These are phyloP conservation scores for Galerucella pusilla DNA, from an alignment of 2,888 invertebrate species.

Conservation along the genomic window DNA sequence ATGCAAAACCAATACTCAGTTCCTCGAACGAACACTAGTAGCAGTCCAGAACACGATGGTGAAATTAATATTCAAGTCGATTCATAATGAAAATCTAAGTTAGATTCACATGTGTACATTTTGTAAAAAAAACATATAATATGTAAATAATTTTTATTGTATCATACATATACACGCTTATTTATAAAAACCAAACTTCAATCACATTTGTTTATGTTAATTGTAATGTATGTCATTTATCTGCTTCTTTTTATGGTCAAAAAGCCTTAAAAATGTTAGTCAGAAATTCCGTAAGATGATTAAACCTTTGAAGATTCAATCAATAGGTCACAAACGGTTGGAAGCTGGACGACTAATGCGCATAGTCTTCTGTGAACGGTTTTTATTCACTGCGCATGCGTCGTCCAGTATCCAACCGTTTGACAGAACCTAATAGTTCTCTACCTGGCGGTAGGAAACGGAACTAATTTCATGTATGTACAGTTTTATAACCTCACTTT, in stretches of 20 bases:
- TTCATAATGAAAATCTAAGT: background rate
- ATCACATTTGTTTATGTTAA: background rate
- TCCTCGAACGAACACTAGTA: constrained; percentile 12
- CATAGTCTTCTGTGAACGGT: too few relatives aligned
- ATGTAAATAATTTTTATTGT: background rate
- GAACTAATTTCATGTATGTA: too few relatives aligned
- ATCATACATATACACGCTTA: background rate
- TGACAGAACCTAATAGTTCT: too few relatives aligned
- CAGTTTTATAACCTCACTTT: too few relatives aligned
- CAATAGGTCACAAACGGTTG: too few relatives aligned
- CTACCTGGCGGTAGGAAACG: too few relatives aligned
- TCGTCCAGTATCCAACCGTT: too few relatives aligned
- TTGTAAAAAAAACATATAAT: background rate
- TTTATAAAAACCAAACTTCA: background rate
- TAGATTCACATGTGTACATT: background rate
- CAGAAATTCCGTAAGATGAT: background rate
- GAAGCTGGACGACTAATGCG: too few relatives aligned
- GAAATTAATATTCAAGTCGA: constrained; percentile 11
- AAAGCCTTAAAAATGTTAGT: too few relatives aligned
- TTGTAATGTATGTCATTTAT: background rate
- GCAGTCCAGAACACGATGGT: constrained; percentile 15
- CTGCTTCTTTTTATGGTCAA: background rate
- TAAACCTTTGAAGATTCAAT: too few relatives aligned
- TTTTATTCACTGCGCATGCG: too few relatives aligned
- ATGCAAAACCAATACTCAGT: constrained; percentile 44